phyloP scores from a whole-genome alignment of 2,888 invertebrate genomes.

The Hirtodrosophila histrioides region DNA sequence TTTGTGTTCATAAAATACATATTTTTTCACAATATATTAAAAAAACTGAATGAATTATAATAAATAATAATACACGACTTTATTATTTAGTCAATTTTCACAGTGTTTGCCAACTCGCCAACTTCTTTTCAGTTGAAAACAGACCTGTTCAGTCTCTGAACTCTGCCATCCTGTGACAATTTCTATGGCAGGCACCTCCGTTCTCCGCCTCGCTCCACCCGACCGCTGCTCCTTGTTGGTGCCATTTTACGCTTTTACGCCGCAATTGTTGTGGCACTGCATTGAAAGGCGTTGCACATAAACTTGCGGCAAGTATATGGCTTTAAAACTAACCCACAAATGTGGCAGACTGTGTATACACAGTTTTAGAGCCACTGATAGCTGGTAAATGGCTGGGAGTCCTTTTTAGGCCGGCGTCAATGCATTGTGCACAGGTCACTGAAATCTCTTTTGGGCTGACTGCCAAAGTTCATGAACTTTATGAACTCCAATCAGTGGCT shows the following conservation, averaged over 20 bases:
- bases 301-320: slow-evolving; percentile 63
- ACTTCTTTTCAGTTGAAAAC: slow-evolving; percentile 67
- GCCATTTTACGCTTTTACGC: slow-evolving; percentile 80
- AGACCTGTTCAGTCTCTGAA: slow-evolving; percentile 69
- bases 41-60: neutral
- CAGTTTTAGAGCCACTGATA: slow-evolving; percentile 63
- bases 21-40: neutral
- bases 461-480: slow-evolving; percentile 74
- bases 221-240: slow-evolving; percentile 43
- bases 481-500: slow-evolving; percentile 57
- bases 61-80: too few species aligned
- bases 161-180: slow-evolving; percentile 72
- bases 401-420: slow-evolving; percentile 68
- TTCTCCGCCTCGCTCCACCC: neutral
- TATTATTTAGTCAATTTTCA: slow-evolving; percentile 9
- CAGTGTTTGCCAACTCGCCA: slow-evolving; percentile 41
- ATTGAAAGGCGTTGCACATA: slow-evolving; percentile 60
- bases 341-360: slow-evolving; percentile 38
- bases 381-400: neutral
- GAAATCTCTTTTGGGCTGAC: slow-evolving; percentile 54
- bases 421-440: slow-evolving; percentile 68
- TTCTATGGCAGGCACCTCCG: slow-evolving; percentile 62
- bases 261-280: slow-evolving; percentile 75
- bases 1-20: too few species aligned
- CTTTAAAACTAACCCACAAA: slow-evolving; percentile 76